A percentile compares a stretch with the other conserved stretches of the same genome.
Conservation (phyloP, 2,113 vertebrate genomes). For the Asarcornis scutulata region DNA sequence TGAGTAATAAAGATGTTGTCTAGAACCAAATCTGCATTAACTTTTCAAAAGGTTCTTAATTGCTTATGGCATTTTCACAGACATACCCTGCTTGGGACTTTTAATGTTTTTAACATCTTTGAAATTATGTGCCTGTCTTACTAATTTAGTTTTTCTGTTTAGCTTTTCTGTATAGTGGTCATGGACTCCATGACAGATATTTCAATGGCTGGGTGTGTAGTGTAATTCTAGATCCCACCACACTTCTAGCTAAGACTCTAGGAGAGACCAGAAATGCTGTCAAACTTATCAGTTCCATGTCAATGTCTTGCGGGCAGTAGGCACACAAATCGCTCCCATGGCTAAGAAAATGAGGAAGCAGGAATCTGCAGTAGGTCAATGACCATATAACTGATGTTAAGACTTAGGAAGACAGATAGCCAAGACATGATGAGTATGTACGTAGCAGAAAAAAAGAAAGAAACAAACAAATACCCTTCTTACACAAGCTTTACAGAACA, state of each 20-base stretch:
- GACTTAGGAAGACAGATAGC: not conserved
- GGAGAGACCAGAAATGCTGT: not conserved
- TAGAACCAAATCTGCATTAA: not conserved
- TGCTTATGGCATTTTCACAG: not conserved
- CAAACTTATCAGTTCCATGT: not conserved
- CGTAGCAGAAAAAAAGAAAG: not conserved
- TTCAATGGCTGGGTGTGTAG: not conserved
- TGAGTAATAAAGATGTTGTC: not conserved
- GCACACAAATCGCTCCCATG: not conserved
- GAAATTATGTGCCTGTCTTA: not conserved
- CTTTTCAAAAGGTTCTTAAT: not conserved
- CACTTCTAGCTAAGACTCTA: not conserved
- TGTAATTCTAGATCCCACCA: not conserved
- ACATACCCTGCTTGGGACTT: not conserved
- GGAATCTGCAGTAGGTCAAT: not conserved
- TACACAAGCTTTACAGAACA: not conserved
- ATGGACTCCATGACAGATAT: not conserved
- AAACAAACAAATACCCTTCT: accelerated
- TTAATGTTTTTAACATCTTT: not conserved
- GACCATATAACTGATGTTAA: not conserved
- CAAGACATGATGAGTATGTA: not conserved
- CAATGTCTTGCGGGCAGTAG: not conserved
- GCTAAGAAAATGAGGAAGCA: not conserved
- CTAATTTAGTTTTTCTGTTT: not conserved
- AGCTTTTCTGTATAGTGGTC: not conserved